Evolutionary conservation across 2,113 vertebrate species (phyloP), one percentile per base, ranked within the genome.

Genomic region (Eubucco bourcierii): DNA sequence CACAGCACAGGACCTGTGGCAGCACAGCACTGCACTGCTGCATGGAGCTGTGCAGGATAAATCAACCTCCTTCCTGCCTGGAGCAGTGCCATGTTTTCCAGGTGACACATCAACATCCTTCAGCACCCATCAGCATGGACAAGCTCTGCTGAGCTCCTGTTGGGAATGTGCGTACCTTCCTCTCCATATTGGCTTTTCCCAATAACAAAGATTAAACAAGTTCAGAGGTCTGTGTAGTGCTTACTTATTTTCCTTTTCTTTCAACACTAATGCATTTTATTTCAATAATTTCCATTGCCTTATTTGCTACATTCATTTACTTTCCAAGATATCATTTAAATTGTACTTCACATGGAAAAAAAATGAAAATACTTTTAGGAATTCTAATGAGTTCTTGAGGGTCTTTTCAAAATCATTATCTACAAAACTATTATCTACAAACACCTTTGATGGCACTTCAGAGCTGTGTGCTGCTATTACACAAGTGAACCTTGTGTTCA

Each of bases 1-100:
- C 1, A 5, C 56, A 44, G 46, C 31, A 65, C 25, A 41, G 11
- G 23, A n/a, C 7, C 11, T 0, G 3, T 12, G 20, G 24, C 44
- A 65, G 50, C 0, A 2, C 31, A 50, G 44, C 0, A 1, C 34
- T 8, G 27, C 55, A 53, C 34, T 0, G 0, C 31, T 66, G 64
- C 37, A 29, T 0, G 4, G 34, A n/a, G 47, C 27, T 20, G 52
- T 20, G 47, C 41, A 9, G 29, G 39, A 25, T 14, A 18, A 61
- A 25, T 8, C 18, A 76, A 14, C 9, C n/a, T 83, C 12, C 28
- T 23, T 64, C 33, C 8, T 0, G 0, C 21, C 34, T 7, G 6
- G 15, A 73, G 44, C 18, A 66, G 39, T 55, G 56, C 7, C 1
- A 0, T 6, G 1, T 13, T 10, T 55, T 58, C 59, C 73, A 46